Base-by-base conservation (phyloP, 2,797 vertebrate genomes). In the Aphelocoma californica region DNA sequence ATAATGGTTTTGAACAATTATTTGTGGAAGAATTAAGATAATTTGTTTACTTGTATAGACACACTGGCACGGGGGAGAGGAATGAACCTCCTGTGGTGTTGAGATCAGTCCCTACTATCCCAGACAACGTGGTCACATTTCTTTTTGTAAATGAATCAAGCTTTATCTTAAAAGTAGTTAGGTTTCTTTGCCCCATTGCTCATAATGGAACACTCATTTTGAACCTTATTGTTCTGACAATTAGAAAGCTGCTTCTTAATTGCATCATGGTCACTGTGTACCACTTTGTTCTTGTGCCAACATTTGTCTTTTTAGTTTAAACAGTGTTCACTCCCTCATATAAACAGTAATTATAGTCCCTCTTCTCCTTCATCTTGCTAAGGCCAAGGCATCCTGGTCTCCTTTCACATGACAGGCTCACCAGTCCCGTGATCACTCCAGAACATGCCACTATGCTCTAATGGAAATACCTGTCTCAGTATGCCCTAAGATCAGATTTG, bases 131-230 rank as follows among this genome's bases (percentile, higher is more conserved):
- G 36, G 67, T 90, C 65, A 92, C 34, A 18, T 48, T 95, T 89
- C 51, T 95, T 86, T 83, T 60, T 0, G 0, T 47, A 94, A 87
- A 77, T 20, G 36, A 85, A 88, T 36, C 29, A 9, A 79, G 65
- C n/a, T 93, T 96, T 93, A 95, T 88, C 92, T 90, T 67, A 89
- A 83, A 87, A 86, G 77, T 53, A 88, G 80, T 81, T 86, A 75
- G 95, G 95, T 97, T 96, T 96, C 91, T 93, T 92, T 97, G 96
- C 94, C 89, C 95, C 91, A 91, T 93, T 96, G 95, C 92, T 94
- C 91, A 83, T 87, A 87, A 80, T 95, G 86, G 88, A 97, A 94
- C 94, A 95, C 84, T 96, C 92, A 92, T 95, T 81, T 74, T 81
- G 91, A 92, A 92, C 47, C 44, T 95, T 84, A 94, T 93, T 97